Evolutionary conservation across 2,888 invertebrate species (phyloP).

Genomic region (Lithophane semibrunnea): DNA sequence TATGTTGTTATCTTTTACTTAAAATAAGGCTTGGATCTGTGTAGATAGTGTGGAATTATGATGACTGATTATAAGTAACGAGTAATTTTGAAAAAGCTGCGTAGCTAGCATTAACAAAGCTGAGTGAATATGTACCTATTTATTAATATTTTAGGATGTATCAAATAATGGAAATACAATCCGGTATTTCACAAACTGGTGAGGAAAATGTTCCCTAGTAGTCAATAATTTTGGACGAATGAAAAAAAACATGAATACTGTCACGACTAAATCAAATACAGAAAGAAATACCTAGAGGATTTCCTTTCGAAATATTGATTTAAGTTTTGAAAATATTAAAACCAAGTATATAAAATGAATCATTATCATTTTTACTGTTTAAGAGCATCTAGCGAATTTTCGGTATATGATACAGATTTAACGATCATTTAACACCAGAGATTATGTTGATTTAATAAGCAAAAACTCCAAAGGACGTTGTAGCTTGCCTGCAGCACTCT

Average conservation of each 20-base stretch:
- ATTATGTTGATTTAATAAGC: neutral
- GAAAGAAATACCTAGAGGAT: neutral
- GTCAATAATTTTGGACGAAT: neutral
- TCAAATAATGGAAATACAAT: neutral
- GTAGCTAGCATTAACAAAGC: slow-evolving; percentile 40
- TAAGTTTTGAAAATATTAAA: neutral
- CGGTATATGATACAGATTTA: neutral
- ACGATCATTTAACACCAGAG: neutral
- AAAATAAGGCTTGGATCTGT: slow-evolving; percentile 18
- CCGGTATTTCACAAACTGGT: neutral
- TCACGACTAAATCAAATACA: neutral
- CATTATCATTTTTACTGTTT: neutral
- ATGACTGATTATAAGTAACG: slow-evolving; percentile 23
- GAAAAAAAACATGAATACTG: neutral
- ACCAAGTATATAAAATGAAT: neutral
- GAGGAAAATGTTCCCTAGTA: neutral
- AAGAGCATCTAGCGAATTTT: neutral
- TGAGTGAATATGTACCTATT: neutral
- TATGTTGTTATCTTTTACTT: slow-evolving; percentile 28
- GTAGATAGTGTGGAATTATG: slow-evolving; percentile 18
- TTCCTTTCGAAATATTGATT: neutral
- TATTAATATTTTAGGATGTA: slow-evolving; percentile 5
- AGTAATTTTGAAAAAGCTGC: slow-evolving; percentile 36
- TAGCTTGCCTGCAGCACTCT: neutral
- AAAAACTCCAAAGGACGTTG: slow-evolving; percentile 5